phyloP scores from a whole-genome alignment of 2,888 invertebrate species.

The Ctena decussata region DNA sequence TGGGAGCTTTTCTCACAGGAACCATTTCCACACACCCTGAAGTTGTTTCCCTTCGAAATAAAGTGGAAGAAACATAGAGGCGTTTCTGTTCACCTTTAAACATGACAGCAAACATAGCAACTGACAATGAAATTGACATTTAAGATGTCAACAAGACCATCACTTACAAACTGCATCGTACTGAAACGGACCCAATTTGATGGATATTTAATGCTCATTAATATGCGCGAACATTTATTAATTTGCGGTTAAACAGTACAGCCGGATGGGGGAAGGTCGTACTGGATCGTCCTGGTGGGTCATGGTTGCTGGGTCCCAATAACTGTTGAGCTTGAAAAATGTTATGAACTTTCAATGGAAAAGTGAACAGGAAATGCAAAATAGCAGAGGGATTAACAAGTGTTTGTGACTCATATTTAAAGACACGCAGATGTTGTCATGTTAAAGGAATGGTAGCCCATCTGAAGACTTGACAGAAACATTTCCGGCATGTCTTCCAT shows the following conservation, averaged over 20 bases:
- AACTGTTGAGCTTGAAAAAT: neutral
- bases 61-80: too few species aligned
- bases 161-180: neutral
- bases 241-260: neutral
- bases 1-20: too few species aligned
- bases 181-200: conserved; percentile 2
- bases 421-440: too few species aligned
- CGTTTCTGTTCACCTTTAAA: too few species aligned
- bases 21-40: too few species aligned
- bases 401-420: too few species aligned
- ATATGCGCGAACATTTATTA: conserved; percentile 2
- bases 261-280: neutral
- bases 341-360: neutral
- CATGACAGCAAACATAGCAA: neutral
- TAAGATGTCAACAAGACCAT: neutral
- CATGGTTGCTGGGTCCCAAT: neutral
- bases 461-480: too few species aligned
- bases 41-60: too few species aligned
- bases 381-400: too few species aligned
- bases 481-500: too few species aligned
- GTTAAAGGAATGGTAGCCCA: too few species aligned
- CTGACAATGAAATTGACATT: neutral
- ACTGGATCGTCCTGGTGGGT: neutral
- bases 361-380: too few species aligned
- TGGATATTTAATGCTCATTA: conserved; percentile 3